phyloP scores from a whole-genome alignment of 2,797 vertebrate species.

The Paedocypris micromegethes region DNA sequence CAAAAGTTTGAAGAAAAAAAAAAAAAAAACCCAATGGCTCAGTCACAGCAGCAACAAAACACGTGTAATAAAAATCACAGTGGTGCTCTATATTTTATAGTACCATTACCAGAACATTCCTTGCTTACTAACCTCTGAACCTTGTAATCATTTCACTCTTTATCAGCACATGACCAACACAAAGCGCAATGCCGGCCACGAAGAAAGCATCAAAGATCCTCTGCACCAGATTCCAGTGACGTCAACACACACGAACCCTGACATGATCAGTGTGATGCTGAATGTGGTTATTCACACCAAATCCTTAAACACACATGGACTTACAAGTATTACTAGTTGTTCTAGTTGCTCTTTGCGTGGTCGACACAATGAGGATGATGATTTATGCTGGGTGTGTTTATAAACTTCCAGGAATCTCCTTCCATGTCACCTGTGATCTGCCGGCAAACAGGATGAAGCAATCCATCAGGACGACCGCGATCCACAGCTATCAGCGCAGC shows the following conservation, averaged over 20 bases:
- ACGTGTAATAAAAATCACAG: neutral
- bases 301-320: too few species aligned
- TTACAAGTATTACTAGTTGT: too few species aligned
- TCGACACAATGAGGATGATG: too few species aligned
- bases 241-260: too few species aligned
- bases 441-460: neutral
- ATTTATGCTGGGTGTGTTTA: constrained; percentile 9
- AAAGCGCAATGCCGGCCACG: neutral
- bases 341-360: too few species aligned
- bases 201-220: neutral
- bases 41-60: neutral
- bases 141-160: constrained; percentile 7
- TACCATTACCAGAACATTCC: neutral
- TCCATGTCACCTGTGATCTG: neutral
- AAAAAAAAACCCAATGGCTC: too few species aligned
- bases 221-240: neutral
- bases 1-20: too few species aligned
- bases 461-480: constrained; percentile 13
- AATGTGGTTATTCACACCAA: too few species aligned
- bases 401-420: neutral
- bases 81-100: neutral
- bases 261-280: too few species aligned
- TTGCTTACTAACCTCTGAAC: constrained; percentile 18
- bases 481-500: constrained; percentile 14
- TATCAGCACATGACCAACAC: neutral